These are phyloP conservation scores for Galago senegalensis DNA, from an alignment of 2,797 vertebrate species.

Conservation along the genomic window DNA sequence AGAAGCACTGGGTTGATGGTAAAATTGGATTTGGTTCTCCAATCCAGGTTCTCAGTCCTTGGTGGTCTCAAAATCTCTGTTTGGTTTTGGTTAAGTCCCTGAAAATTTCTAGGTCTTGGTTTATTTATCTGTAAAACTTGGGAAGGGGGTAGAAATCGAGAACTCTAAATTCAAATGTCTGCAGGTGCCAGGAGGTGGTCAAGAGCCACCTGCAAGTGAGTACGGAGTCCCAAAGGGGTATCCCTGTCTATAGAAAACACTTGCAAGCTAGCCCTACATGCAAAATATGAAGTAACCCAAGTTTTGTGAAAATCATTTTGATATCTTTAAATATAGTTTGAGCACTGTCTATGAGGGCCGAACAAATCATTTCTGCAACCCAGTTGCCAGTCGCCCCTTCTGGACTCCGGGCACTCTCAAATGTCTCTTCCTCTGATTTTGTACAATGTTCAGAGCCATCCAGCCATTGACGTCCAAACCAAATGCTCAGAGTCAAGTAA, in stretches of 20 bases:
- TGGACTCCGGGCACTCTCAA: background rate
- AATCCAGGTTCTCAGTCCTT: too few species aligned
- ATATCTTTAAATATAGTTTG: background rate
- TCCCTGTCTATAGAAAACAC: background rate
- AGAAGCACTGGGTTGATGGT: background rate
- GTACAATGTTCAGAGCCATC: background rate
- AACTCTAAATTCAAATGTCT: slow-evolving; percentile 3
- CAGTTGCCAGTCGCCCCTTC: background rate
- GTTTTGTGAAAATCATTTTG: background rate
- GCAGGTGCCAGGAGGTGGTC: background rate
- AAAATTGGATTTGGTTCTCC: background rate
- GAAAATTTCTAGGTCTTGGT: background rate
- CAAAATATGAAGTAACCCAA: background rate
- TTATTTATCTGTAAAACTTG: background rate
- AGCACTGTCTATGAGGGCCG: background rate
- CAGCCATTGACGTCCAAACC: background rate
- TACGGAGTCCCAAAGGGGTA: background rate
- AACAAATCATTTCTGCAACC: slow-evolving; percentile 37
- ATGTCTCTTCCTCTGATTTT: background rate
- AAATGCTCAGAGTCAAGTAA: background rate
- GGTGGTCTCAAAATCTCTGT: background rate
- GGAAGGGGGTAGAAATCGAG: background rate
- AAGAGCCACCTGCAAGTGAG: background rate
- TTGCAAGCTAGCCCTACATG: background rate
- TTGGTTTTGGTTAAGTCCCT: background rate